These are phyloP conservation scores for Tetramorium bicarinatum DNA, from an alignment of 2,888 invertebrate genomes.

Conservation along the genomic window DNA sequence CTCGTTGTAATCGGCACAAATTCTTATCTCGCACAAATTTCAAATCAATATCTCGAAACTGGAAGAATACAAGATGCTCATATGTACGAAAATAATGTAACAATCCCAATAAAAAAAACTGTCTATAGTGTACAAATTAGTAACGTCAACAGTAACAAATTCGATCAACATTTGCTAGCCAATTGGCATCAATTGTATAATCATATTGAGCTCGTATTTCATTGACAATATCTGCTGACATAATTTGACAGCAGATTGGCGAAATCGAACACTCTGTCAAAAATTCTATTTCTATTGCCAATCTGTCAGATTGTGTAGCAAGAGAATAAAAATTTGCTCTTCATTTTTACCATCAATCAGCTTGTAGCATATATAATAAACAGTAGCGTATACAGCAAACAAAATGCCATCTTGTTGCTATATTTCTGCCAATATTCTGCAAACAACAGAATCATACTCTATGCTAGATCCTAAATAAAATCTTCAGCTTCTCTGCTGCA, in stretches of 20 bases:
- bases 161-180: not conserved
- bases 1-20: not conserved
- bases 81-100: not conserved
- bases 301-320: not conserved
- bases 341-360: not conserved
- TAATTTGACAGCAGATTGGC: not conserved
- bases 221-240: not conserved
- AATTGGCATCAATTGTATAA: not conserved
- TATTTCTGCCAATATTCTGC: not conserved
- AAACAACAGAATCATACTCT: not conserved
- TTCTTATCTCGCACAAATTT: not conserved
- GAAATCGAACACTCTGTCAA: not conserved
- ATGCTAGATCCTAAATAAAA: not conserved
- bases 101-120: not conserved
- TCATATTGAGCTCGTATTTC: not conserved
- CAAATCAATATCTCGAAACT: constrained; percentile 14
- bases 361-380: not conserved
- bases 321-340: not conserved
- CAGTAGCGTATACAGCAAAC: not conserved
- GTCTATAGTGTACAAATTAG: not conserved
- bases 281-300: not conserved
- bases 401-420: not conserved
- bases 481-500: not conserved
- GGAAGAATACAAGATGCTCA: not conserved
- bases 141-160: not conserved